Base-by-base conservation (phyloP, 2,797 vertebrate genomes). In the Mormyrops attenuatus region DNA sequence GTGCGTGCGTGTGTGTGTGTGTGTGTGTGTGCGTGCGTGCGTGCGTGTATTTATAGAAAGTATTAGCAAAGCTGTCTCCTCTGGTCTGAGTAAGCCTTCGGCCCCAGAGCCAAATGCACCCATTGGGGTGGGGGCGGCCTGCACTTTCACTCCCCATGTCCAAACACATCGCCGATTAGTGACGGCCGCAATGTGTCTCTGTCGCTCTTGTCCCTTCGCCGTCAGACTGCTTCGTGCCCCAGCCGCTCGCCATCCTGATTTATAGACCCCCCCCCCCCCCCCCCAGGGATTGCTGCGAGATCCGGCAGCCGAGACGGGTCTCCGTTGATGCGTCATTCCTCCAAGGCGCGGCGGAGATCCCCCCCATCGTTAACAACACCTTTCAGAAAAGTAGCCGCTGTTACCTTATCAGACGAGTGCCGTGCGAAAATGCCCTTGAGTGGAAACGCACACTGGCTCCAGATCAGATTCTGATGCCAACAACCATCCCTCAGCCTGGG, bases 31-130 rank as follows among this genome's bases (percentile, higher is more conserved):
- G 87, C 52, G 66, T 88, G 15, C 26, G 57, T 80, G 88, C 90
- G 90, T 90, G 92, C 91, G 92, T 90, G 87, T 95, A 95, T 95
- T 95, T 95, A 94, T 95, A 95, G 93, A 91, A 89, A 92, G 92
- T 94, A 94, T 95, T 94, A 94, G 95, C 91, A 90, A 93, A 92
- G 94, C 93, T 95, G 94, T 95, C 94, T 94, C 92, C 93, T 94
- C 94, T 93, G 92, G 26, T 95, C 95, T 91, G 92, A 94, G 91
- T 95, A 94, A 95, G 94, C 94, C 34, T 92, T 87, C 17, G 3
- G 92, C 94, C 93, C 44, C 91, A 91, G 38, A 88, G 87, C 73
- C 30, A 90, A 30, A 44, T 92, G 93, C 93, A 91, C 92, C 91
- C 92, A 90, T 90, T 92, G 90, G 91, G 53, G 41, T 34, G 20